Conservation (phyloP, 1,140 invertebrate genomes). For the Sitophilus oryzae region DNA sequence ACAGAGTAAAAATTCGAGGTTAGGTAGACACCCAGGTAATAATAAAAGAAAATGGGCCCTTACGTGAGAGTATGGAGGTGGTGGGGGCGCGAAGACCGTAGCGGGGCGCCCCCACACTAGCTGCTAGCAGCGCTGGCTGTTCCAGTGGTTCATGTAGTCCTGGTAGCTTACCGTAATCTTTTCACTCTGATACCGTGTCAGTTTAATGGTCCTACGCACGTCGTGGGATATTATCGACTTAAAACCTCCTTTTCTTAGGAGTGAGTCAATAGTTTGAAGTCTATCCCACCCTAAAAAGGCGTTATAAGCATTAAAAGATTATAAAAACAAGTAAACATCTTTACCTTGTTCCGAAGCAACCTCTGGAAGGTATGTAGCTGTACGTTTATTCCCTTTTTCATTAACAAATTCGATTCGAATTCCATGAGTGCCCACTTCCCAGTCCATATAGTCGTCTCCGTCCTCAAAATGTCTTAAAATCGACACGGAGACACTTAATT, state of each 20-base stretch:
- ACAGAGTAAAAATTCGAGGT: too few relatives aligned
- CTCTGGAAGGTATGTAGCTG: constrained; percentile 96
- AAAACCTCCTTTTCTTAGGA: constrained; percentile 94
- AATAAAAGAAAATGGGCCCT: too few relatives aligned
- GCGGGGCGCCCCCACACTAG: constrained; percentile 42
- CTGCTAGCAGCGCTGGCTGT: constrained; percentile 55
- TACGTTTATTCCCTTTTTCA: constrained; percentile 90
- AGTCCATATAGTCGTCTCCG: constrained; percentile 90
- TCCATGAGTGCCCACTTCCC: constrained; percentile 95
- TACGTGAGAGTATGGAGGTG: constrained; percentile 17
- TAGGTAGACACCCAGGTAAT: too few relatives aligned
- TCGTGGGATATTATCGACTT: constrained; percentile 86
- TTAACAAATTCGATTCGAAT: constrained; percentile 97
- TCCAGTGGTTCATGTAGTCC: constrained; percentile 68
- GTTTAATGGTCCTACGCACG: constrained; percentile 78
- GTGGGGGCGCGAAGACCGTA: constrained; percentile 30
- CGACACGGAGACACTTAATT: constrained; percentile 91
- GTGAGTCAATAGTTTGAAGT: constrained; percentile 94
- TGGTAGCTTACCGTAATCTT: constrained; percentile 78
- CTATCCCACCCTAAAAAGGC: constrained; percentile 87
- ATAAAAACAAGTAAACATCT: too few relatives aligned
- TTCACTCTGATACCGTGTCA: constrained; percentile 92
- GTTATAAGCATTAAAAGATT: too few relatives aligned
- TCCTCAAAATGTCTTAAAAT: constrained; percentile 95
- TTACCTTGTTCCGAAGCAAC: constrained; percentile 95